A percentile compares a stretch with the other conserved stretches of the same genome.
Evolutionary conservation across 2,888 invertebrate species (phyloP).

Genomic region (Eristalis intricaria): DNA sequence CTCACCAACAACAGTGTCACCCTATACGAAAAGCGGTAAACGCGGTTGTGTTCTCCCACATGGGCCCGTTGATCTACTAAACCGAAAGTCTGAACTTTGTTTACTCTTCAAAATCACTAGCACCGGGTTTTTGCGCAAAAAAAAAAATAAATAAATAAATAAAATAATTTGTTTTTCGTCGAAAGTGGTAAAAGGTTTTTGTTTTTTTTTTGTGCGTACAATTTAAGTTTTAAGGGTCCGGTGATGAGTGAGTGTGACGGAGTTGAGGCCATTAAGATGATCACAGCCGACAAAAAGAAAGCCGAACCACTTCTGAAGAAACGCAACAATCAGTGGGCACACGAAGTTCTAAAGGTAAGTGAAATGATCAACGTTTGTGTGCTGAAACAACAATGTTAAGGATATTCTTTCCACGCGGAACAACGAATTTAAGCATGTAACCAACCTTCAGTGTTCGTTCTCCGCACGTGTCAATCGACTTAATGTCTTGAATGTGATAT

Average conservation of each 20-base stretch:
- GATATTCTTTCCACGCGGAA: no score
- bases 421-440: no score
- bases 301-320: slow-evolving; percentile 70
- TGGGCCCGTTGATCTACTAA: not conserved
- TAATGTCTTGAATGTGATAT: no score
- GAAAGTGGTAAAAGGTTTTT: not conserved
- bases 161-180: not conserved
- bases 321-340: slow-evolving; percentile 73
- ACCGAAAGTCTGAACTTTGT: not conserved
- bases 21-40: not conserved
- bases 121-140: not conserved
- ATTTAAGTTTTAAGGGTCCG: slow-evolving; percentile 30
- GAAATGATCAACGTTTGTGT: not conserved
- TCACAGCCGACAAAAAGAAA: slow-evolving; percentile 50
- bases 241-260: slow-evolving; percentile 67
- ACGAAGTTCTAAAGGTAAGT: slow-evolving; percentile 73
- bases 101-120: not conserved
- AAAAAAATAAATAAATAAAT: not conserved
- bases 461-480: no score
- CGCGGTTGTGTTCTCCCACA: not conserved
- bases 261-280: slow-evolving; percentile 48
- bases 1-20: not conserved
- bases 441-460: no score
- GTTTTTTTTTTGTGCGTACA: not conserved
- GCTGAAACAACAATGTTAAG: no score